phyloP scores from a whole-genome alignment of 2,888 invertebrate genomes.

The Amiota mariae region DNA sequence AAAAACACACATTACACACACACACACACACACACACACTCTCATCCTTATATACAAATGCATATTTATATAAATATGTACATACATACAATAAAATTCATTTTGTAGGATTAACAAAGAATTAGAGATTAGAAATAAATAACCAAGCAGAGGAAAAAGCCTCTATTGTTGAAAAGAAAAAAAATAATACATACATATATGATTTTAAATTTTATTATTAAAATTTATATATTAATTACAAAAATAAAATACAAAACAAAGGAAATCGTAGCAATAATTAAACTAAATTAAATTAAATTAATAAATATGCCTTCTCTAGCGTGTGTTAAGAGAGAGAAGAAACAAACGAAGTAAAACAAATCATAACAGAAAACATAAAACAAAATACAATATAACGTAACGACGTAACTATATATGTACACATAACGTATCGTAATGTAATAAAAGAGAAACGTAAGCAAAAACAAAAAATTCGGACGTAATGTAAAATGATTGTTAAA shows the following conservation, averaged over 20 bases:
- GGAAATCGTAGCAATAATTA: conserved; percentile 8
- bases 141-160: no score
- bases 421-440: not conserved
- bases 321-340: no score
- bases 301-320: no score
- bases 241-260: not conserved
- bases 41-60: not conserved
- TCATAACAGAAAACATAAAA: not conserved
- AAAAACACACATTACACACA: not conserved
- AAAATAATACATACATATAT: not conserved
- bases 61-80: not conserved
- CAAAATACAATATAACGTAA: conserved; percentile 1
- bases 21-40: not conserved
- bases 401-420: not conserved
- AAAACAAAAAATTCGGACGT: not conserved
- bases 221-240: not conserved
- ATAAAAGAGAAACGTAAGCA: not conserved
- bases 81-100: not conserved
- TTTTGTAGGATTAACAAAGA: no score
- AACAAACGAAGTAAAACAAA: not conserved
- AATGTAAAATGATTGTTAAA: not conserved
- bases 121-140: no score
- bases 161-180: not conserved
- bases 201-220: not conserved
- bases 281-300: not conserved